These are phyloP conservation scores for Jacana jacana DNA, from an alignment of 2,113 vertebrate species.

Conservation along the genomic window DNA sequence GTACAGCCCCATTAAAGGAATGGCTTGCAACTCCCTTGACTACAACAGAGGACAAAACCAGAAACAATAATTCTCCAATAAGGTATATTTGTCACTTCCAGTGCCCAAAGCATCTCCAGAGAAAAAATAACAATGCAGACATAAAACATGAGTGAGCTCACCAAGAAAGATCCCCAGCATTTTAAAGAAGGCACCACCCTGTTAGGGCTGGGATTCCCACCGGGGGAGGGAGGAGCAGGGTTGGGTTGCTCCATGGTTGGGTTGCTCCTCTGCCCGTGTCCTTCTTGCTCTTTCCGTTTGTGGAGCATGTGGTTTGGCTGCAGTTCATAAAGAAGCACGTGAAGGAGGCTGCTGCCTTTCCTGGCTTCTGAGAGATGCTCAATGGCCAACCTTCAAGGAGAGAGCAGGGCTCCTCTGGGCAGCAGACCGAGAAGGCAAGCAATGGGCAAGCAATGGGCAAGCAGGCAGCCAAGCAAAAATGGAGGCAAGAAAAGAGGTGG, in stretches of 20 bases:
- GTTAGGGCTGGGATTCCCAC: not conserved
- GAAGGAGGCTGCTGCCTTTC: not conserved
- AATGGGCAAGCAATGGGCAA: not conserved
- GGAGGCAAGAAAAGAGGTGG: not conserved
- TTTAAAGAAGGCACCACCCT: not conserved
- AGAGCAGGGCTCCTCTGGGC: not conserved
- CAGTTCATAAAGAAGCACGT: not conserved
- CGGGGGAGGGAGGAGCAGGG: not conserved
- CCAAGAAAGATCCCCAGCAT: not conserved
- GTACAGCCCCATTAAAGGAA: not conserved
- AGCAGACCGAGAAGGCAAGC: not conserved
- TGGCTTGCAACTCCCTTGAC: not conserved
- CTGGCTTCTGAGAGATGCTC: not conserved
- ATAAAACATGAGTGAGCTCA: not conserved
- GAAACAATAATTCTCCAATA: not conserved
- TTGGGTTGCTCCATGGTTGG: no score
- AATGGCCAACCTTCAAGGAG: not conserved
- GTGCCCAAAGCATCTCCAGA: not conserved
- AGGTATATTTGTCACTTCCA: not conserved
- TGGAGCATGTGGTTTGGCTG: not conserved
- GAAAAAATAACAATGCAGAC: not conserved
- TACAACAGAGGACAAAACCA: not conserved
- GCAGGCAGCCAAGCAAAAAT: not conserved
- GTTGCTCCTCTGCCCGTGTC: not conserved
- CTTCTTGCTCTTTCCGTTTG: not conserved